Conservation (phyloP, 2,888 invertebrate species). For the Lordiphosa fenestrarum region DNA sequence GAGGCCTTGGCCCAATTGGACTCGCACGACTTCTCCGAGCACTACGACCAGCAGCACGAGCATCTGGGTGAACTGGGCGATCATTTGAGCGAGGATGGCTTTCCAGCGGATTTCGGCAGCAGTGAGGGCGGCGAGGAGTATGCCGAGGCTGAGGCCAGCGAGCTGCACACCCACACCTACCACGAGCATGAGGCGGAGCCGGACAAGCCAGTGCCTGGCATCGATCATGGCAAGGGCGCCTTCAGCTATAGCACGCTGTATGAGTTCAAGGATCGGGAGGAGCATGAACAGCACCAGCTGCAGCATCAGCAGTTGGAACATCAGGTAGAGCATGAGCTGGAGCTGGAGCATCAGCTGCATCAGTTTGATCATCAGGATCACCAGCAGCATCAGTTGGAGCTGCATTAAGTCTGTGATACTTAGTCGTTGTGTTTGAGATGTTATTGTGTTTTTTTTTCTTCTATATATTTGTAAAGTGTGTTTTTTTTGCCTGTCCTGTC, state of each 20-base stretch:
- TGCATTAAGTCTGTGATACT: slow-evolving; percentile 38
- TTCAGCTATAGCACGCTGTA: slow-evolving; percentile 78
- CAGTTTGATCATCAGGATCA: slow-evolving; percentile 27
- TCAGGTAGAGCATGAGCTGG: slow-evolving; percentile 51
- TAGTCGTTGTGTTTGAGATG: not conserved
- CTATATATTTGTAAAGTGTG: no score
- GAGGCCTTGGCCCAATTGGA: slow-evolving; percentile 56
- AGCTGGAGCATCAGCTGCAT: slow-evolving; percentile 39
- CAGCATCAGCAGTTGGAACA: slow-evolving; percentile 55
- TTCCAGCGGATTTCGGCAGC: slow-evolving; percentile 64
- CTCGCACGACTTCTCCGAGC: slow-evolving; percentile 46
- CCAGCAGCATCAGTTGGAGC: slow-evolving; percentile 31
- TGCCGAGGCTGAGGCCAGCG: slow-evolving; percentile 65
- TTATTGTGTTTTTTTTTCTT: no score
- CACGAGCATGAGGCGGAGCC: slow-evolving; percentile 24
- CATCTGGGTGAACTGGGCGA: slow-evolving; percentile 65
- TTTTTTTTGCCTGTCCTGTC: no score
- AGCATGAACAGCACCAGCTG: slow-evolving; percentile 54
- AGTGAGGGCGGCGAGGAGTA: slow-evolving; percentile 58
- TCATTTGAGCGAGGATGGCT: slow-evolving; percentile 62
- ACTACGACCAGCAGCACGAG: slow-evolving; percentile 34
- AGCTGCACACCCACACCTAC: slow-evolving; percentile 48
- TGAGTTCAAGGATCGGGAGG: slow-evolving; percentile 69
- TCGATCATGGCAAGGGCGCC: slow-evolving; percentile 78
- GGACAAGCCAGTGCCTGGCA: slow-evolving; percentile 71